These are phyloP conservation scores for Caenorhabditis sp. DNA, from an alignment of 2,888 invertebrate species.

Conservation along the genomic window DNA sequence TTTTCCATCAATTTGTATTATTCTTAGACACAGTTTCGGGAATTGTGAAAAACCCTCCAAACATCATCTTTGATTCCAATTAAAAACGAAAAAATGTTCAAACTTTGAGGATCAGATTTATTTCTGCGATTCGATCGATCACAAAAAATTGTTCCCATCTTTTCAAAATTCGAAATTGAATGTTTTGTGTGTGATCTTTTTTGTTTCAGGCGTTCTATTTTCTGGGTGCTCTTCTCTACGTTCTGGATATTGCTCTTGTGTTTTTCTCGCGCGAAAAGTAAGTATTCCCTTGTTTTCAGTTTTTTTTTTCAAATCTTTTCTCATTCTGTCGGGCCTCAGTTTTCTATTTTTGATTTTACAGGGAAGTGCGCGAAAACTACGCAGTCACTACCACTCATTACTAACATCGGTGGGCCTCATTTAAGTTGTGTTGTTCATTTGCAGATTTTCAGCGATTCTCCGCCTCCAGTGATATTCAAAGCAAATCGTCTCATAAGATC, in stretches of 20 bases:
- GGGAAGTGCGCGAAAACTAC: slow-evolving; percentile 50
- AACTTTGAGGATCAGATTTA: no score
- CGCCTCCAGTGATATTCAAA: slow-evolving; percentile 33
- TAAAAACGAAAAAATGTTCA: no score
- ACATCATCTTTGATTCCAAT: no score
- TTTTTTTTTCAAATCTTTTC: neutral
- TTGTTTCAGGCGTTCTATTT: slow-evolving; percentile 70
- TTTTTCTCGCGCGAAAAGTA: slow-evolving; percentile 65
- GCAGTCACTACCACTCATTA: slow-evolving; percentile 30
- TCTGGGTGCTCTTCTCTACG: slow-evolving; percentile 62
- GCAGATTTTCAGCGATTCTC: slow-evolving; percentile 22
- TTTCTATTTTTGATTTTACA: slow-evolving; percentile 27
- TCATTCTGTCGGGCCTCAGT: neutral
- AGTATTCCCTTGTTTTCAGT: slow-evolving; percentile 3
- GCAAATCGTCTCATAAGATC: slow-evolving; percentile 22
- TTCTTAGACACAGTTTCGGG: no score
- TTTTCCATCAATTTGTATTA: no score
- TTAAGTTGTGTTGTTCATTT: neutral
- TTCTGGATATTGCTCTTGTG: slow-evolving; percentile 63
- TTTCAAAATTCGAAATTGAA: no score
- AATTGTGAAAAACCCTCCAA: no score
- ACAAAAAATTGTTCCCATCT: no score
- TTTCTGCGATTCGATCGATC: no score
- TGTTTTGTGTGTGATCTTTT: no score
- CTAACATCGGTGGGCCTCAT: neutral